Evolutionary conservation across 2,888 invertebrate genomes (phyloP), one percentile per base, ranked within the genome.

Genomic region (Torymus texanus): DNA sequence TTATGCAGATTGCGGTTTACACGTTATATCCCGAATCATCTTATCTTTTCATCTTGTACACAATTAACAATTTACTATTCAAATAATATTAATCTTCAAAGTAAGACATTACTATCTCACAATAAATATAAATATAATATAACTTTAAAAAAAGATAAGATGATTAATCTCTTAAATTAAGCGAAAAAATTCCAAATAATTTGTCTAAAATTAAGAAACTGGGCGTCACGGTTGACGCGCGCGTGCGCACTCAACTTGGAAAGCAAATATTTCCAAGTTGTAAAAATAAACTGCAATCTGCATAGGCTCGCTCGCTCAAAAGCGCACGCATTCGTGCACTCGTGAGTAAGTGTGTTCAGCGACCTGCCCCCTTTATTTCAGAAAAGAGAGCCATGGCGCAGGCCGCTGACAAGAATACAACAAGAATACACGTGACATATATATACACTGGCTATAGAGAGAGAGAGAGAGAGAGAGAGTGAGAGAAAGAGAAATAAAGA

Each of bases 271-370:
- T 41, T 41, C 41, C 41, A 8, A 41, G 41, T 41, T 8, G 41
- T 41, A 41, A 41, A 80, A 81, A 81, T 76, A 75, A 71, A 68
- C 78, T 71, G 75, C 72, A 75, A 75, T 80, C 78, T 79, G 79
- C 77, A 73, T 41, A 8, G 8, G 41, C 41, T 41, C 41, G 41
- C 29, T 29, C 4, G 29, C 41, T 41, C 41, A 8, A 5, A 8
- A 5, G 41, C 41, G 10, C 41, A 8, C 41, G 5, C 10, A 29
- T 41, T 8, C 5, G 41, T 8, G 0, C 10, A 8, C 41, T 5
- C 41, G 41, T 41, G 41, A 41, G 41, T 41, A 41, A 41, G 41
- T 41, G 61, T 53, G 70, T 41, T 68, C 59, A 63, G 59, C 72
- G 75, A 71, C 66, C 75, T 71, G 70, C 65, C 29, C 67, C 70